These are phyloP conservation scores for Enteromius radiatus DNA, from an alignment of 2,797 vertebrate genomes.

Conservation along the genomic window DNA sequence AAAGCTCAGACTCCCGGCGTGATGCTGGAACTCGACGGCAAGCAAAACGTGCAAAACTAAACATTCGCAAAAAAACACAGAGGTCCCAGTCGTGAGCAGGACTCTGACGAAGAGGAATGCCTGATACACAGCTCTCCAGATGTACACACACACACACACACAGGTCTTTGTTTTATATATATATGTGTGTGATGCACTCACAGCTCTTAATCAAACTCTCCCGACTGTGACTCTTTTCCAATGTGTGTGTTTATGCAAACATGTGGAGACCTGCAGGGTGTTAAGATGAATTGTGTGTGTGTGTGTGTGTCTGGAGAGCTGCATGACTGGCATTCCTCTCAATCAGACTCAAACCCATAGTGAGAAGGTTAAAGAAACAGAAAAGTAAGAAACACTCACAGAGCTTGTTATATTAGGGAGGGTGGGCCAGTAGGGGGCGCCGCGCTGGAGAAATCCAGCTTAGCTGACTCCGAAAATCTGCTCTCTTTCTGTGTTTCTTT, in stretches of 20 bases:
- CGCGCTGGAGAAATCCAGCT: neutral
- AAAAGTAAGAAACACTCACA: constrained; percentile 24
- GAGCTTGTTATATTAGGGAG: neutral
- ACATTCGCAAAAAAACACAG: constrained; percentile 35
- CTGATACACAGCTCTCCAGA: constrained; percentile 34
- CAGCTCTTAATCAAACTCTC: constrained; percentile 35
- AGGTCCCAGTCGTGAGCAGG: constrained; percentile 39
- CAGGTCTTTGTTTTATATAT: constrained; percentile 28
- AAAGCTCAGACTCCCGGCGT: neutral
- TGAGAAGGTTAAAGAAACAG: constrained; percentile 35
- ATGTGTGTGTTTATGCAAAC: constrained; percentile 41
- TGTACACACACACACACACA: constrained; percentile 46
- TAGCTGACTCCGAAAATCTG: constrained; percentile 10
- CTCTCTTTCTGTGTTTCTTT: constrained; percentile 13
- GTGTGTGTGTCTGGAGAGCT: constrained; percentile 40
- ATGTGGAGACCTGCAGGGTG: constrained; percentile 50
- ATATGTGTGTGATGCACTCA: constrained; percentile 30
- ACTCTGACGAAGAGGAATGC: constrained; percentile 51
- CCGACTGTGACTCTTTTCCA: constrained; percentile 39
- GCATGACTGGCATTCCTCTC: constrained; percentile 44
- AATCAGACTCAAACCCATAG: constrained; percentile 34
- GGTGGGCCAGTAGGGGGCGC: constrained; percentile 22
- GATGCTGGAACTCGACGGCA: neutral
- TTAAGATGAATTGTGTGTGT: constrained; percentile 45
- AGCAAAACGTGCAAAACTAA: constrained; percentile 32